Evolutionary conservation across 2,888 invertebrate genomes (phyloP), one percentile per base, ranked within the genome.

Genomic region (Endotricha flammealis): DNA sequence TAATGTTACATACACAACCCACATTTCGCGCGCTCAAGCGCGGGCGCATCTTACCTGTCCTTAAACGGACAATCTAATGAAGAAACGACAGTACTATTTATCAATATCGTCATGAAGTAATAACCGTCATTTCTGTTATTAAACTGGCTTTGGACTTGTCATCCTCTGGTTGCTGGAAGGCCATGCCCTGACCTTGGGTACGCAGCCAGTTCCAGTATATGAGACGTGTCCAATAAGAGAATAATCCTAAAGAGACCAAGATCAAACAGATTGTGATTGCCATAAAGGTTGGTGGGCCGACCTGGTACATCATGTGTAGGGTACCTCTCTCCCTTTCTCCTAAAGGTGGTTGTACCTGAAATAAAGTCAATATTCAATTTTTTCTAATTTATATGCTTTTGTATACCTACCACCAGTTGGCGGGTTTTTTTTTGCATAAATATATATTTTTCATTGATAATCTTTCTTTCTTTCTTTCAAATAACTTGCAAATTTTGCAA

Each of bases 271-370:
- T 43, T 39, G 70, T 55, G 0, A 62, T 4, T 1, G 46, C 39
- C 5, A 67, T 17, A 4, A 71, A 8, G 0, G 63, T 10, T 12
- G 48, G 47, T 0, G 77, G 77, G 0, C 48, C 63, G 14, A 54
- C 49, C 4, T 60, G 38, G 49, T 74, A 68, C 1, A 72, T 50
- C 6, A 64, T 29, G 38, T 56, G 56, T 20, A 78, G 49, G 2
- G 57, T 42, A 0, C 40, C 31, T 32, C 61, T 59, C 1, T 53
- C 52, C 1, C 53, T 38, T 3, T 64, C 64, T 6, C 56, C 42
- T 6, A 77, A 39, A 13, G 64, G 62, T n/a, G 72, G 70, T 37
- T 73, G 72, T 0, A 51, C 49, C 81, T 82, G 62, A 2, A 67
- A 69, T 29, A 42, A n/a, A n/a, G n/a, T n/a, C n/a, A n/a, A n/a